These are phyloP conservation scores for Eubucco bourcierii DNA, from an alignment of 2,113 vertebrate genomes.

Conservation along the genomic window DNA sequence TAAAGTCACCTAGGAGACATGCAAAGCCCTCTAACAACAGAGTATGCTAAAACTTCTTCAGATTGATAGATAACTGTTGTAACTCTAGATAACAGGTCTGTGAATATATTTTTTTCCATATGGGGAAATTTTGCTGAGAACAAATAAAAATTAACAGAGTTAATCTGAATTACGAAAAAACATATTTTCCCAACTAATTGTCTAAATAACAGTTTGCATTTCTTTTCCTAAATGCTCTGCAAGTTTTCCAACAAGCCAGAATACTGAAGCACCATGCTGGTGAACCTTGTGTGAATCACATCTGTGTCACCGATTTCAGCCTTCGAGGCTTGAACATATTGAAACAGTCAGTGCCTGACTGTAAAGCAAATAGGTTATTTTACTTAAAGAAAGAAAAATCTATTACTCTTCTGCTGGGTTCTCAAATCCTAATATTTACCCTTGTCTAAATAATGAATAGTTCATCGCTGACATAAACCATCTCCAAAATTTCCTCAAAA, in stretches of 20 bases:
- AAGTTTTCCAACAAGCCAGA: slow-evolving; percentile 40
- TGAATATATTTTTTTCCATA: slow-evolving; percentile 15
- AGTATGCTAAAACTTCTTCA: slow-evolving; percentile 25
- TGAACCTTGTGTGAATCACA: slow-evolving; percentile 27
- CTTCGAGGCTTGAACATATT: slow-evolving; percentile 57
- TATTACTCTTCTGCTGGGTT: slow-evolving; percentile 12
- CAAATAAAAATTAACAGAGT: slow-evolving; percentile 62
- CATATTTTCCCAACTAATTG: slow-evolving; percentile 54
- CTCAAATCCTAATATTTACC: slow-evolving; percentile 24
- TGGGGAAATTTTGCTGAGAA: slow-evolving; percentile 42
- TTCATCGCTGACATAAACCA: not conserved
- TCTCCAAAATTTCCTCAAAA: not conserved
- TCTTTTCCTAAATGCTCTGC: slow-evolving; percentile 19
- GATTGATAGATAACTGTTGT: slow-evolving; percentile 38
- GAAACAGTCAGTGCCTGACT: slow-evolving; percentile 35
- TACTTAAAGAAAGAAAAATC: slow-evolving; percentile 44
- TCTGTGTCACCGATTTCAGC: slow-evolving; percentile 36
- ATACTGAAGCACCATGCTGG: slow-evolving; percentile 21
- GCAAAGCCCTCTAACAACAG: slow-evolving; percentile 44
- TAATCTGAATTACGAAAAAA: slow-evolving; percentile 10
- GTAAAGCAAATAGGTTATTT: slow-evolving; percentile 6
- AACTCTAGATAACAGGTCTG: slow-evolving; percentile 15
- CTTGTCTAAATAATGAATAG: not conserved
- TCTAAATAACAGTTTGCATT: slow-evolving; percentile 5
- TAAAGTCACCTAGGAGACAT: slow-evolving; percentile 17